Evolutionary conservation across 1,140 invertebrate genomes (phyloP).

Genomic region (Eulimnadia texana): DNA sequence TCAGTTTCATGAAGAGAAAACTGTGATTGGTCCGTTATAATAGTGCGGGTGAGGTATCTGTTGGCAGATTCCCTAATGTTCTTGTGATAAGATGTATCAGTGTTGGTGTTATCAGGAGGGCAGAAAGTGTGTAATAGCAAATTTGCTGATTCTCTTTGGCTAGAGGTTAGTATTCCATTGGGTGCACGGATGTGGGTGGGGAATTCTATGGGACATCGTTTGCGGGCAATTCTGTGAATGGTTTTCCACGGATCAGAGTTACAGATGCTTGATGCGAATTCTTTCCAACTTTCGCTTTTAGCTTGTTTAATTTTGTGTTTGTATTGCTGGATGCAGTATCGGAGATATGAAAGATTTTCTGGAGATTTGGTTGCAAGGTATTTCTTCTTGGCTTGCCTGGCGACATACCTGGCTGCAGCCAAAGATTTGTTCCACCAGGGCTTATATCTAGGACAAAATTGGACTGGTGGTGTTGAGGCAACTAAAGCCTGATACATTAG

Average conservation of each 20-base stretch:
- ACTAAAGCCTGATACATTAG: neutral
- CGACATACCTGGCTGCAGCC: neutral
- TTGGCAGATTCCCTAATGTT: neutral
- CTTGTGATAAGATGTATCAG: neutral
- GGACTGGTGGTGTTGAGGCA: neutral
- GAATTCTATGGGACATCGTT: neutral
- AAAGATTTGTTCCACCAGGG: neutral
- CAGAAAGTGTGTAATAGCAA: neutral
- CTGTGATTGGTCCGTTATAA: neutral
- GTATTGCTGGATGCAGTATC: neutral
- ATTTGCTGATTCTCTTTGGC: neutral
- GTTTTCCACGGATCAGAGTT: neutral
- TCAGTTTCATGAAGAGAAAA: neutral
- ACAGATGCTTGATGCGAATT: neutral
- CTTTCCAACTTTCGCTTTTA: neutral
- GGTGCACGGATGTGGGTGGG: neutral
- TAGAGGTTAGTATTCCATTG: neutral
- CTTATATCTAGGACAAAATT: neutral
- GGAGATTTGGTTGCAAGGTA: neutral
- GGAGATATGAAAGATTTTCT: neutral
- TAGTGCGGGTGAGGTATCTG: neutral
- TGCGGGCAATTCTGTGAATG: neutral
- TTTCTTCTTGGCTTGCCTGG: neutral
- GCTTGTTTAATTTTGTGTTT: neutral
- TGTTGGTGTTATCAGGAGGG: neutral